These are phyloP conservation scores for Upupa epops DNA, from an alignment of 2,113 vertebrate genomes.

Conservation along the genomic window DNA sequence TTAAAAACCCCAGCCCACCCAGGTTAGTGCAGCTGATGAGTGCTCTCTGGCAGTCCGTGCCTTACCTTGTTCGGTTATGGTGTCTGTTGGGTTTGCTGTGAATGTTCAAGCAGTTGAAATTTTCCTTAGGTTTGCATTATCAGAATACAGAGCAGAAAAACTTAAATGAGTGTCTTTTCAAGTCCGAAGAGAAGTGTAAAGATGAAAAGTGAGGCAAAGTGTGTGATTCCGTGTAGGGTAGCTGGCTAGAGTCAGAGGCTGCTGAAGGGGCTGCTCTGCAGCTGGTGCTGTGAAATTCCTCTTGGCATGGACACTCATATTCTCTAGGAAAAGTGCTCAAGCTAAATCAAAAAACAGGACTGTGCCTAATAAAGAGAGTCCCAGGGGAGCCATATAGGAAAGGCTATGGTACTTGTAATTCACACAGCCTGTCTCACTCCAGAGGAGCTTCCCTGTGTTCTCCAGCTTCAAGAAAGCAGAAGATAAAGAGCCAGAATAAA, in stretches of 20 bases:
- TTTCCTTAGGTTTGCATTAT: not conserved
- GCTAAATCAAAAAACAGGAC: conserved; percentile 29
- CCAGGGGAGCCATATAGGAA: not conserved
- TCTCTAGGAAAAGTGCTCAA: conserved; percentile 12
- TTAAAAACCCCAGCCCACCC: not conserved
- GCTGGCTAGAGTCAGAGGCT: not conserved
- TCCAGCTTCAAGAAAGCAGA: not conserved
- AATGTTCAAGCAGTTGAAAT: not conserved
- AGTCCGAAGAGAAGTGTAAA: not conserved
- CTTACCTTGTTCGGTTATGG: not conserved
- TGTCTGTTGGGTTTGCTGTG: not conserved
- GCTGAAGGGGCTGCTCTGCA: not conserved
- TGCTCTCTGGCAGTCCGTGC: not conserved
- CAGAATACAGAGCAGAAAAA: not conserved
- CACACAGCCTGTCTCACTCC: not conserved
- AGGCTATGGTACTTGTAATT: not conserved
- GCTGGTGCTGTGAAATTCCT: not conserved
- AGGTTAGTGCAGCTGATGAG: not conserved
- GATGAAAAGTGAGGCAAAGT: not conserved
- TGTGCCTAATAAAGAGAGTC: conserved; percentile 28
- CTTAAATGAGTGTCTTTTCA: not conserved
- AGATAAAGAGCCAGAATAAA: not conserved
- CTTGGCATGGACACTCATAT: not conserved
- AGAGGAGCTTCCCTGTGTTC: not conserved
- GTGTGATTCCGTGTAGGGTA: not conserved